Evolutionary conservation across 2,113 vertebrate genomes (phyloP).

Genomic region (Lepus timidus): DNA sequence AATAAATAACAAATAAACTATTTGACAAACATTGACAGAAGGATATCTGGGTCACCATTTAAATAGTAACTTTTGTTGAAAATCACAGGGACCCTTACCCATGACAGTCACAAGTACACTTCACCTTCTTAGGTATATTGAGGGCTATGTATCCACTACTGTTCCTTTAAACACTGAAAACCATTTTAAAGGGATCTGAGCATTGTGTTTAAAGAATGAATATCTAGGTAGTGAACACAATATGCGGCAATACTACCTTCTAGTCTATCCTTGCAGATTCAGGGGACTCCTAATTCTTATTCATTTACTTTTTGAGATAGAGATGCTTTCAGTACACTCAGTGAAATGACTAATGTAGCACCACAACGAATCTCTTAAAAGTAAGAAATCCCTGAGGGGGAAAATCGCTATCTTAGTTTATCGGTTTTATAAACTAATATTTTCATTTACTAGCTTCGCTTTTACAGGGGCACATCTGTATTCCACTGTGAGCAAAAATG

Average conservation of each 20-base stretch:
- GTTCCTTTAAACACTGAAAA: slow-evolving; percentile 49
- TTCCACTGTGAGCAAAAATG: neutral
- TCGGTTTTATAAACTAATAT: neutral
- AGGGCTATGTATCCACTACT: neutral
- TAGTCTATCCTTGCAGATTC: neutral
- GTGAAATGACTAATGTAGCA: slow-evolving; percentile 38
- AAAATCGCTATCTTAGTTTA: neutral
- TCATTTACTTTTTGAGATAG: slow-evolving; percentile 19
- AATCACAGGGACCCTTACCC: slow-evolving; percentile 53
- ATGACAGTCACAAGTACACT: slow-evolving; percentile 37
- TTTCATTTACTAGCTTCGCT: slow-evolving; percentile 23
- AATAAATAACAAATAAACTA: slow-evolving; percentile 64
- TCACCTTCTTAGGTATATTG: slow-evolving; percentile 39
- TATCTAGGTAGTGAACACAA: neutral
- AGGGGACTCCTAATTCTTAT: neutral
- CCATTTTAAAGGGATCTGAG: slow-evolving; percentile 24
- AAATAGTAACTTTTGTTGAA: slow-evolving; percentile 54
- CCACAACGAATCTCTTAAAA: slow-evolving; percentile 8
- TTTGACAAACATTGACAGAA: slow-evolving; percentile 46
- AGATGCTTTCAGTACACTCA: neutral
- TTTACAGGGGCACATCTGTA: neutral
- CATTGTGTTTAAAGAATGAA: neutral
- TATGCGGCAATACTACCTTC: slow-evolving; percentile 4
- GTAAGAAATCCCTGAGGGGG: neutral
- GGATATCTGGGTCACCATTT: neutral